Conservation (phyloP, 2,888 invertebrate genomes). For the Sarcophaga caerulescens region DNA sequence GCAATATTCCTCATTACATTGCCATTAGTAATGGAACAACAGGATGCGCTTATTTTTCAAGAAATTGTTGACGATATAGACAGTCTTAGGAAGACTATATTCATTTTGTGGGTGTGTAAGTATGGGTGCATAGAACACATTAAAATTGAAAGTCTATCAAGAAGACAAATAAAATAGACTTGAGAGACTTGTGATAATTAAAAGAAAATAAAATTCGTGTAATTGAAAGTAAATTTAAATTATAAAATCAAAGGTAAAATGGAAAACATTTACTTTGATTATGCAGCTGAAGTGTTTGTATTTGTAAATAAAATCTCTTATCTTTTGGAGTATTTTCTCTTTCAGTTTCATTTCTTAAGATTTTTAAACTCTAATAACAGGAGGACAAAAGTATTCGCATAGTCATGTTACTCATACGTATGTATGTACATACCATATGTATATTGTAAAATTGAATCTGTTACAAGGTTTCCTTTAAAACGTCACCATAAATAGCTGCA, state of each 20-base stretch:
- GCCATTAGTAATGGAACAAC: neutral
- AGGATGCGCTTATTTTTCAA: neutral
- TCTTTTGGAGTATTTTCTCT: neutral
- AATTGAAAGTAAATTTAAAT: neutral
- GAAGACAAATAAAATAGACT: neutral
- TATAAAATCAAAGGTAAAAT: too few species aligned
- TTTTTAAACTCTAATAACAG: neutral
- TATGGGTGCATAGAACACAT: neutral
- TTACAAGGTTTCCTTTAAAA: slow-evolving; percentile 15
- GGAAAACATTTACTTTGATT: too few species aligned
- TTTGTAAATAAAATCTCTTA: neutral
- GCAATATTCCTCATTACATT: neutral
- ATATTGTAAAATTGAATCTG: neutral
- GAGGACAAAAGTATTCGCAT: neutral
- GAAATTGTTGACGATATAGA: neutral
- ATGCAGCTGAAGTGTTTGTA: neutral
- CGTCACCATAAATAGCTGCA: slow-evolving; percentile 5
- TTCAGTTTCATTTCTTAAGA: neutral
- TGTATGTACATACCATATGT: too few species aligned
- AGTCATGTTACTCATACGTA: neutral
- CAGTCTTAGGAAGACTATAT: neutral
- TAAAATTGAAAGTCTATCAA: neutral
- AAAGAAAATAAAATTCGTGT: neutral
- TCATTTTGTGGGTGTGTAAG: neutral
- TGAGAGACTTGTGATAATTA: neutral